phyloP scores from a whole-genome alignment of 2,888 invertebrate species.

The Tiliacea citrago region DNA sequence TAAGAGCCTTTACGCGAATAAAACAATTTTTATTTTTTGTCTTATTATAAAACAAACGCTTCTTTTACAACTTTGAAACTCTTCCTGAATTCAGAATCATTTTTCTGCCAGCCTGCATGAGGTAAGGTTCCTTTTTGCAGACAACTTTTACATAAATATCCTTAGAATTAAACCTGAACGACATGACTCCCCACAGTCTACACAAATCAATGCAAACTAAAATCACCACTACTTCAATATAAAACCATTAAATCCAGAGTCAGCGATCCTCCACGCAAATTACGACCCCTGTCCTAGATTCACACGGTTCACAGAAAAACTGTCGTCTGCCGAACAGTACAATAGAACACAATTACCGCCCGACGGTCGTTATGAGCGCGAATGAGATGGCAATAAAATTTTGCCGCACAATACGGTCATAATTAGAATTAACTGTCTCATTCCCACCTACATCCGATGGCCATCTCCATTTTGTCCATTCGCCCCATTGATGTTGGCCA shows the following conservation, averaged over 20 bases:
- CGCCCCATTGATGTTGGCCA: conserved; percentile 78
- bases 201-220: conserved; percentile 30
- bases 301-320: conserved; percentile 86
- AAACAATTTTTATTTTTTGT: background rate
- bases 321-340: conserved; percentile 77
- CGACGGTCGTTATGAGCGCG: conserved; percentile 81
- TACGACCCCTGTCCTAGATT: conserved; percentile 81
- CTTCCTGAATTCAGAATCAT: background rate
- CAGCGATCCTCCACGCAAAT: conserved; percentile 77
- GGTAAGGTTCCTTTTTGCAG: background rate
- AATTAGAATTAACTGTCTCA: conserved; percentile 90
- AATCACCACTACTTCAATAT: conserved; percentile 34
- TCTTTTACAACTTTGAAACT: background rate
- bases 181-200: background rate
- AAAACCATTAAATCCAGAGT: conserved; percentile 62
- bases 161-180: background rate
- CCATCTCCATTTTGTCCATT: conserved; percentile 77
- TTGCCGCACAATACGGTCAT: conserved; percentile 87
- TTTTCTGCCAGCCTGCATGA: background rate
- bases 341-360: conserved; percentile 87
- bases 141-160: background rate
- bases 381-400: conserved; percentile 90
- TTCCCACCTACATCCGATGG: conserved; percentile 86
- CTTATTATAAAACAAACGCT: background rate
- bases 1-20: background rate